These are phyloP conservation scores for Catharus fuscescens DNA, from an alignment of 2,113 vertebrate genomes.

Conservation along the genomic window DNA sequence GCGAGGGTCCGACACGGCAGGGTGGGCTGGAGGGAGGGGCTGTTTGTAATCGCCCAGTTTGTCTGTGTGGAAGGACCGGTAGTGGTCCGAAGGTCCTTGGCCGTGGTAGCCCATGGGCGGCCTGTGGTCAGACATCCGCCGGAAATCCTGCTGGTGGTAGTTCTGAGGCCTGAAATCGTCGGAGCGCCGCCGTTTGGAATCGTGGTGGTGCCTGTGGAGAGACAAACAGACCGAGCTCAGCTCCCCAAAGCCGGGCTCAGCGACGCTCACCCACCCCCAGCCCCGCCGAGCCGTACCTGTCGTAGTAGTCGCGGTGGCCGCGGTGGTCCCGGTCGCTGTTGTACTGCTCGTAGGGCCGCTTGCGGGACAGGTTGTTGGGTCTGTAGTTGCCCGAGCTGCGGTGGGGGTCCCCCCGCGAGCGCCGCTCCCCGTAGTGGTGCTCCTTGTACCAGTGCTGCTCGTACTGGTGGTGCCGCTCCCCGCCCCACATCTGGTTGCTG, in stretches of 20 bases:
- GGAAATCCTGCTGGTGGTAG: constrained; percentile 93
- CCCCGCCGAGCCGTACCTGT: constrained; percentile 77
- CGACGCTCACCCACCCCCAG: rapidly evolving
- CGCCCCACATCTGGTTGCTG: constrained; percentile 86
- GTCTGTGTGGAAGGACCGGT: constrained; percentile 89
- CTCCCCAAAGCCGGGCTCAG: neutral
- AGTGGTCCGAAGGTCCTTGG: constrained; percentile 88
- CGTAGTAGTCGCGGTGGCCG: constrained; percentile 91
- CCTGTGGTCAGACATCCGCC: constrained; percentile 90
- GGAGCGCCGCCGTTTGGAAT: constrained; percentile 88
- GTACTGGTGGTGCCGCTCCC: constrained; percentile 91
- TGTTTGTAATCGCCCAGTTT: constrained; percentile 86
- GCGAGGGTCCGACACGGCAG: constrained; percentile 85
- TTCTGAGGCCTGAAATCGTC: constrained; percentile 92
- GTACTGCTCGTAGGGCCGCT: constrained; percentile 92
- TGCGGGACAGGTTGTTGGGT: constrained; percentile 86
- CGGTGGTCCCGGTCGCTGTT: constrained; percentile 92
- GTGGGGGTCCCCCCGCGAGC: constrained; percentile 86
- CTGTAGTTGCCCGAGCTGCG: constrained; percentile 88
- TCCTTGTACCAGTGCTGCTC: constrained; percentile 95
- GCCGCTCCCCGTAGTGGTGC: constrained; percentile 89
- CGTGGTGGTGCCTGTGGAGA: constrained; percentile 84
- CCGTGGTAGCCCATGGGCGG: constrained; percentile 80
- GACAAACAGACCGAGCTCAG: neutral
- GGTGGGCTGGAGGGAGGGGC: constrained; percentile 77